Evolutionary conservation across 2,888 invertebrate genomes (phyloP).

Genomic region (Brachyopa scutellaris): DNA sequence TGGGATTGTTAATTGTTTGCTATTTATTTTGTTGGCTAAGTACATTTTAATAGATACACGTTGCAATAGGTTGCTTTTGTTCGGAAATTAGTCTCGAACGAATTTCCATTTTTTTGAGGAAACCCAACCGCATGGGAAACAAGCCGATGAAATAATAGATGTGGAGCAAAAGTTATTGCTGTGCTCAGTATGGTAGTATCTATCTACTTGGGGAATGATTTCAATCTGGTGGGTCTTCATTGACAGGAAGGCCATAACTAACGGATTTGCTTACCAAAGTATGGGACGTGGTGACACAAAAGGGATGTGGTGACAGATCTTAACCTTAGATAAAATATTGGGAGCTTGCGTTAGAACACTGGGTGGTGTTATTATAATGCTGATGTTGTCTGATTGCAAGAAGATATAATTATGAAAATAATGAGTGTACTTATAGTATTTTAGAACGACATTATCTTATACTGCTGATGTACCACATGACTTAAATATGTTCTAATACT

Average conservation of each 20-base stretch:
- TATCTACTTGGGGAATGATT: not conserved
- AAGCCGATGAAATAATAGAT: conserved; percentile 28
- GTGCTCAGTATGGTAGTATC: not conserved
- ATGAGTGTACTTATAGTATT: no score
- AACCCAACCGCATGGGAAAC: conserved; percentile 17
- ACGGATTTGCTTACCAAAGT: no score
- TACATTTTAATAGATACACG: conserved; percentile 42
- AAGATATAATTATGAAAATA: no score
- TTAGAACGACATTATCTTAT: no score
- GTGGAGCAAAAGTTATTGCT: conserved; percentile 8
- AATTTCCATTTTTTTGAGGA: conserved; percentile 7
- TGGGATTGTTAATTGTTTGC: conserved; percentile 58
- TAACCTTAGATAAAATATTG: no score
- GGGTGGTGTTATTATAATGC: no score
- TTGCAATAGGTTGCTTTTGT: conserved; percentile 53
- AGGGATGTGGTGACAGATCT: no score
- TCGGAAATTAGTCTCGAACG: conserved; percentile 42
- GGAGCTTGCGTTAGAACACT: no score
- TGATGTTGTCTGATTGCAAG: no score
- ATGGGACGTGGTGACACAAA: no score
- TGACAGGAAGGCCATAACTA: conserved; percentile 5
- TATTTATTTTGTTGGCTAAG: conserved; percentile 63
- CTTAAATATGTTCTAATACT: no score
- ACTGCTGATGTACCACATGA: no score
- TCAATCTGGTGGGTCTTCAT: not conserved